phyloP scores from a whole-genome alignment of 2,888 invertebrate species.

The Adineta ricciae region DNA sequence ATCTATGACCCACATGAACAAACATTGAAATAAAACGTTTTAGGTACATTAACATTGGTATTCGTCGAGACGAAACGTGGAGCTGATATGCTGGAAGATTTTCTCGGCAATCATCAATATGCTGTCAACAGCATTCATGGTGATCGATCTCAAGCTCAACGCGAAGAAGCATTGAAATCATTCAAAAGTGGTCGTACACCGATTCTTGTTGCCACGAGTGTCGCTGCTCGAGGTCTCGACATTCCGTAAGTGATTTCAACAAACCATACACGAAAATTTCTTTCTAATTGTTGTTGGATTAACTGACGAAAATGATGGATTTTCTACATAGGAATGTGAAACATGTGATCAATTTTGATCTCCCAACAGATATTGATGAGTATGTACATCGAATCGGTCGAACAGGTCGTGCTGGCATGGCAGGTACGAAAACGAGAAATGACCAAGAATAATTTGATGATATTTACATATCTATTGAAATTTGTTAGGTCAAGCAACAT shows the following conservation, averaged over 20 bases:
- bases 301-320: background rate
- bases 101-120: slow-evolving; percentile 63
- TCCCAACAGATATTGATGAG: slow-evolving; percentile 33
- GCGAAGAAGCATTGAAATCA: slow-evolving; percentile 85
- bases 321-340: slow-evolving; percentile 21
- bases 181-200: slow-evolving; percentile 86
- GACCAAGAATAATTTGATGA: no score
- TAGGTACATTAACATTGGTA: slow-evolving; percentile 67
- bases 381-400: slow-evolving; percentile 35
- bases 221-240: slow-evolving; percentile 39
- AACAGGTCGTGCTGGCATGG: slow-evolving; percentile 32
- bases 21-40: background rate
- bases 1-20: background rate
- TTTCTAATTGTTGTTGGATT: no score
- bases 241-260: slow-evolving; percentile 23
- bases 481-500: slow-evolving; percentile 73
- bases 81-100: slow-evolving; percentile 89
- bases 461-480: no score
- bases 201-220: slow-evolving; percentile 90
- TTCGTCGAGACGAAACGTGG: slow-evolving; percentile 99
- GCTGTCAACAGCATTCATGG: slow-evolving; percentile 98
- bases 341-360: slow-evolving; percentile 34
- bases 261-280: no score
- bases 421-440: slow-evolving; percentile 24
- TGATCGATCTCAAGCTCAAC: slow-evolving; percentile 86